Evolutionary conservation across 2,888 invertebrate genomes (phyloP).

Genomic region (Aporophyla lueneburgensis): DNA sequence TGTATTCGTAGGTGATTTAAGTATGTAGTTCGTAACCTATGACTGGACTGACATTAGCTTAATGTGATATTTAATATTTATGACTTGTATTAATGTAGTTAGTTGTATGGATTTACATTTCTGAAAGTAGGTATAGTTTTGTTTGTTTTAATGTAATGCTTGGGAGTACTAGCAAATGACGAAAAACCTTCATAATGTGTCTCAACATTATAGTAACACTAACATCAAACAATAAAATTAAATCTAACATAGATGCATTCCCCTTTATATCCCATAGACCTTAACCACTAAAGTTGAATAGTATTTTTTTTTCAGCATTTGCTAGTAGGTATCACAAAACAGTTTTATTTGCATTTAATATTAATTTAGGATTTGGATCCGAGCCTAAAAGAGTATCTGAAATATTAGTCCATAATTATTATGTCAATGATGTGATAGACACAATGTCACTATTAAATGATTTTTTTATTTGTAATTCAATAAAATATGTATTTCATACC

Average conservation of each 20-base stretch:
- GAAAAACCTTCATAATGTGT: conserved; percentile 3
- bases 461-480: conserved; percentile 59
- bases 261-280: neutral
- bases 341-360: conserved; percentile 84
- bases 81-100: conserved; percentile 85
- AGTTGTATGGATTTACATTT: conserved; percentile 80
- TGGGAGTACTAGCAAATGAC: conserved; percentile 64
- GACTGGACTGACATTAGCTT: conserved; percentile 90
- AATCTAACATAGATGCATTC: conserved; percentile 34
- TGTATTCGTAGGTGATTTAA: conserved; percentile 74
- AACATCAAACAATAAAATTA: neutral
- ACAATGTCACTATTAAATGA: conserved; percentile 67
- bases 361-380: conserved; percentile 79
- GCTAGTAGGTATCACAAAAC: conserved; percentile 67
- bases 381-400: conserved; percentile 81
- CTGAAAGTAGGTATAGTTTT: conserved; percentile 74
- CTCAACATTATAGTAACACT: neutral
- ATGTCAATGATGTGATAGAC: conserved; percentile 76
- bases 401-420: conserved; percentile 73
- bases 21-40: conserved; percentile 81
- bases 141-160: conserved; percentile 71
- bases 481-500: conserved; percentile 49
- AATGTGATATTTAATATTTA: conserved; percentile 90
- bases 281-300: neutral
- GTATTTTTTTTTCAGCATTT: conserved; percentile 66